Percentiles rank a stretch among this genome's conserved stretches.
Evolutionary conservation across 2,797 vertebrate genomes (phyloP).

Genomic region (Cetoscarus ocellatus): DNA sequence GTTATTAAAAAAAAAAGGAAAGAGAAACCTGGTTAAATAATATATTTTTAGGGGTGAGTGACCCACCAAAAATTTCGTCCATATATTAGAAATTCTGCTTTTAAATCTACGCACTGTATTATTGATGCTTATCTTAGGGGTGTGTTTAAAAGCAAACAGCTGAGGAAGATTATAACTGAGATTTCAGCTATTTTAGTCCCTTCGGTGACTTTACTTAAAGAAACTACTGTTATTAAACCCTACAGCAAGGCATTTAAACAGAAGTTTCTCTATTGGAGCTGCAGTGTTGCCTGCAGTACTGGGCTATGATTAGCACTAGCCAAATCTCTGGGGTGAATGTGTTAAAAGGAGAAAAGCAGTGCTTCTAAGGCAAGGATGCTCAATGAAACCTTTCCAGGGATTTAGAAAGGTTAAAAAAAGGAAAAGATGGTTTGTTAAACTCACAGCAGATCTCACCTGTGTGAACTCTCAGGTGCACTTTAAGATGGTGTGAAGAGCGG

Average conservation of each 20-base stretch:
- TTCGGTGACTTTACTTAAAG: constrained; percentile 29
- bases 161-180: constrained; percentile 17
- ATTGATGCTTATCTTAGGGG: not conserved
- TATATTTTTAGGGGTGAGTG: too few species aligned
- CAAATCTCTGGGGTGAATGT: constrained; percentile 64
- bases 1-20: too few species aligned
- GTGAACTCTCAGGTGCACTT: constrained; percentile 95
- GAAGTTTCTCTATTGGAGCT: constrained; percentile 61
- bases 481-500: constrained; percentile 95
- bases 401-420: constrained; percentile 55
- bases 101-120: too few species aligned
- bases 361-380: constrained; percentile 43
- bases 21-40: too few species aligned
- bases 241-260: constrained; percentile 56
- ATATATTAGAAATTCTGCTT: too few species aligned
- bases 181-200: constrained; percentile 39
- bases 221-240: constrained; percentile 49
- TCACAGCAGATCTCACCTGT: constrained; percentile 87
- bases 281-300: constrained; percentile 55
- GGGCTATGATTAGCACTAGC: constrained; percentile 68
- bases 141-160: constrained; percentile 9
- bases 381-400: constrained; percentile 58
- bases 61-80: too few species aligned
- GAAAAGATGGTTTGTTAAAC: constrained; percentile 60
- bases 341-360: constrained; percentile 34